Conservation (phyloP, 2,797 vertebrate species). For the Onychomys arenicola region DNA sequence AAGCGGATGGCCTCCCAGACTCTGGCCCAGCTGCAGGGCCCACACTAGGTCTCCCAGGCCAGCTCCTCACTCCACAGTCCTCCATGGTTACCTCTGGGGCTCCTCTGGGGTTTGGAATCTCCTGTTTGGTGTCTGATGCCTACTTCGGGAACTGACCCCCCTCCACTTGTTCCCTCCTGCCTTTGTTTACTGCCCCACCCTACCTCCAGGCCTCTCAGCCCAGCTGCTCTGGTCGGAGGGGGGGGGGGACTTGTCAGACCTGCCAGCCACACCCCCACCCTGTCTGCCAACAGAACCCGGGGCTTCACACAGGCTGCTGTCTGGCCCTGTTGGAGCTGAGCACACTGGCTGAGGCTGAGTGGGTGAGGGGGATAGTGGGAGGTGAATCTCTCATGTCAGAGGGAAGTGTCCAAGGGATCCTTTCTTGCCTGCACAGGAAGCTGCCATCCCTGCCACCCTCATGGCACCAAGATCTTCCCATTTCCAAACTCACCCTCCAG, state of each 20-base stretch:
- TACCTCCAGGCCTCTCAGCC: slow-evolving; percentile 77
- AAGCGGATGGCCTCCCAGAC: neutral
- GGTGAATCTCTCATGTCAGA: neutral
- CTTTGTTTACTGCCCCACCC: slow-evolving; percentile 73
- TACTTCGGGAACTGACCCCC: slow-evolving; percentile 58
- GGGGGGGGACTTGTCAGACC: neutral
- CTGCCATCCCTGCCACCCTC: neutral
- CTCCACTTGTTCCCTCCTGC: slow-evolving; percentile 45
- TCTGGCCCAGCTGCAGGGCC: neutral
- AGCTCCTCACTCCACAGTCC: neutral
- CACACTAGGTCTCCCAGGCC: neutral
- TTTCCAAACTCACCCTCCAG: slow-evolving; percentile 62
- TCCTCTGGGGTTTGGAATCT: neutral
- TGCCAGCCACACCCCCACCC: slow-evolving; percentile 22
- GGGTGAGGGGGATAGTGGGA: neutral
- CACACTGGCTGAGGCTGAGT: neutral
- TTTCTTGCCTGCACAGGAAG: neutral
- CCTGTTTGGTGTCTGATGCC: neutral
- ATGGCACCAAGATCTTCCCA: neutral
- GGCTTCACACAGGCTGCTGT: neutral
- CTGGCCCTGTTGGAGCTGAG: neutral
- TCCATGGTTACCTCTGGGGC: neutral
- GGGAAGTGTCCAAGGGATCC: neutral
- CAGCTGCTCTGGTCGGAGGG: slow-evolving; percentile 60
- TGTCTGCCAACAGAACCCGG: neutral